Evolutionary conservation across 2,113 vertebrate genomes (phyloP).

Genomic region (Neolamprologus fasciatus): DNA sequence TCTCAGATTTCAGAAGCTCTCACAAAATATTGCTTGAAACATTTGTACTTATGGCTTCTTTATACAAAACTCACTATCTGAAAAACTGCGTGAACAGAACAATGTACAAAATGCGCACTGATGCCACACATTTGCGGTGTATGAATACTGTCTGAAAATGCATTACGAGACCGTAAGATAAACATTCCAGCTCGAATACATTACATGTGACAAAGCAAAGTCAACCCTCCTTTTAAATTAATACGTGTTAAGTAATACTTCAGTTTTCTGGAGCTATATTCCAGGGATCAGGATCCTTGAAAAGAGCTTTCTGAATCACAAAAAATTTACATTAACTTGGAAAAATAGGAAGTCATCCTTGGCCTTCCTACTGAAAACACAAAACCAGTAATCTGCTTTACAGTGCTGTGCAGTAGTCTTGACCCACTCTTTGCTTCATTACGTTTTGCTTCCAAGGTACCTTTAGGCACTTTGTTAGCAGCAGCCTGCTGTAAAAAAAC

Average conservation of each 20-base stretch:
- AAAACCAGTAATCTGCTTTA: neutral
- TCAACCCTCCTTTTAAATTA: neutral
- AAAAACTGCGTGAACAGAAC: neutral
- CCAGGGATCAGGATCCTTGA: accelerated
- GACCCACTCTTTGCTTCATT: neutral
- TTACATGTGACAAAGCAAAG: neutral
- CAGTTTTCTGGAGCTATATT: neutral
- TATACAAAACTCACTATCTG: neutral
- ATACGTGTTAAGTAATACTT: neutral
- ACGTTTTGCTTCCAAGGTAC: neutral
- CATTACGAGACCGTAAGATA: neutral
- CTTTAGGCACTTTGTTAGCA: neutral
- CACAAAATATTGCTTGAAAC: neutral
- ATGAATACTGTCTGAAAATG: neutral
- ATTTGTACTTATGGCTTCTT: neutral
- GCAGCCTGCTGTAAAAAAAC: neutral
- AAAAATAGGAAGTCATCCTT: neutral
- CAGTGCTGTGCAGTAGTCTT: neutral
- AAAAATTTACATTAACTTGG: neutral
- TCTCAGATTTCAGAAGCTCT: neutral
- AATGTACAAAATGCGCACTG: neutral
- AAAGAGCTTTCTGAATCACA: neutral
- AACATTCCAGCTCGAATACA: neutral
- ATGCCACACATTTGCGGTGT: neutral
- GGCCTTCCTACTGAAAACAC: neutral